A percentile compares a stretch with the other conserved stretches of the same genome.
Evolutionary conservation across 2,888 invertebrate species (phyloP).

Genomic region (Diaphora mendica): DNA sequence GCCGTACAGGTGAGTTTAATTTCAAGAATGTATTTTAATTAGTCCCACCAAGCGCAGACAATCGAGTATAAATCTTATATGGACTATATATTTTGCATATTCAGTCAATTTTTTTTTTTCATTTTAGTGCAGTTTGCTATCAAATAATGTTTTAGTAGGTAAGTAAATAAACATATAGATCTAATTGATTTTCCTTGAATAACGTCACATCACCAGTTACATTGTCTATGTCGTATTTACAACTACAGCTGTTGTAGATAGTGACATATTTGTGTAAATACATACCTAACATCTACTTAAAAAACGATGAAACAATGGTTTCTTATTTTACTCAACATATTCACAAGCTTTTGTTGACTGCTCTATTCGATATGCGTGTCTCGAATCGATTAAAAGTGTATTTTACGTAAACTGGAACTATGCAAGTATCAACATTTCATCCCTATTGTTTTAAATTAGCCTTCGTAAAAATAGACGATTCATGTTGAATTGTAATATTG

Average conservation of each 20-base stretch:
- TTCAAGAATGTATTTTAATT: too few relatives aligned
- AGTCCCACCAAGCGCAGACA: too few relatives aligned
- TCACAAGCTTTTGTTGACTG: background rate
- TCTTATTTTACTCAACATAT: background rate
- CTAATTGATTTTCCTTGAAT: background rate
- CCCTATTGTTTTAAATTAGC: background rate
- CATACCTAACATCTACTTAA: background rate
- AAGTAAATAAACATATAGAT: background rate
- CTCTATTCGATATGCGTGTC: slow-evolving; percentile 5
- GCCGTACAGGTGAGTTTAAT: too few relatives aligned
- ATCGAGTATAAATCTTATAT: too few relatives aligned
- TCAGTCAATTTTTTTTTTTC: too few relatives aligned
- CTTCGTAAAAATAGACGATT: background rate
- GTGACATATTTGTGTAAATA: background rate
- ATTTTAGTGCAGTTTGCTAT: too few relatives aligned
- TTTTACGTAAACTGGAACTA: background rate
- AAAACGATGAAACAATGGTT: background rate
- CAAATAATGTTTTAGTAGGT: too few relatives aligned
- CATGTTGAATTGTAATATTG: slow-evolving; percentile 6
- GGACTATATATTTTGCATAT: too few relatives aligned
- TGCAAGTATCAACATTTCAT: background rate
- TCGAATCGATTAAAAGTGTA: slow-evolving; percentile 2
- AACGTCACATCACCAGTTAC: background rate
- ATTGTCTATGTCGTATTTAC: background rate
- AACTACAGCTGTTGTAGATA: background rate